Percentiles rank a stretch among this genome's conserved stretches.
These are phyloP conservation scores for Charanyca ferruginea DNA, from an alignment of 2,888 invertebrate genomes.

Conservation along the genomic window DNA sequence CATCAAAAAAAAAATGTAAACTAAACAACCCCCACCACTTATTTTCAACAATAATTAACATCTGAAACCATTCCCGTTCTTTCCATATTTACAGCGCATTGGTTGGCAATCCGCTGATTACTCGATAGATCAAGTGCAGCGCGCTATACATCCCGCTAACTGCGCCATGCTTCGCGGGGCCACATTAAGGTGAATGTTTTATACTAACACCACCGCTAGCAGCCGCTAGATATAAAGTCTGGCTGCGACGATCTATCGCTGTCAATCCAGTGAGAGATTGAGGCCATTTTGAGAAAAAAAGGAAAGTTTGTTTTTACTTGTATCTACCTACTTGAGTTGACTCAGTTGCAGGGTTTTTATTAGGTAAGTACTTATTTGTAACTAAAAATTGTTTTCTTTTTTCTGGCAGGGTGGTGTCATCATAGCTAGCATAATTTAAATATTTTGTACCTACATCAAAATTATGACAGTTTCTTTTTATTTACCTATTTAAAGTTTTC, in stretches of 20 bases:
- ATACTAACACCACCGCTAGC: conserved; percentile 69
- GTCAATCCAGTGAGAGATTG: conserved; percentile 63
- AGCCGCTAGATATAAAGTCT: conserved; percentile 63
- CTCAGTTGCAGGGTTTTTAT: not conserved
- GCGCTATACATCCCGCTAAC: conserved; percentile 82
- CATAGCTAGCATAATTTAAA: too few relatives aligned
- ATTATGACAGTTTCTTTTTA: too few relatives aligned
- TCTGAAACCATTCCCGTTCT: conserved; percentile 6
- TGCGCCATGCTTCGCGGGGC: conserved; percentile 78
- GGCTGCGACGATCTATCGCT: conserved; percentile 61
- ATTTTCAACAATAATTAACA: conserved; percentile 31
- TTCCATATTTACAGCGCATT: conserved; percentile 26
- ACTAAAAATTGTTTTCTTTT: too few relatives aligned
- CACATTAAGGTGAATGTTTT: conserved; percentile 85
- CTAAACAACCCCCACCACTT: not conserved
- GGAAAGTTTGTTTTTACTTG: conserved; percentile 21
- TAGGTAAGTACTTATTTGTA: too few relatives aligned
- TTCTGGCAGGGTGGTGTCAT: not conserved
- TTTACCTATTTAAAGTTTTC: too few relatives aligned
- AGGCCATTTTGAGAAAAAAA: conserved; percentile 37
- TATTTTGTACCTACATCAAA: too few relatives aligned
- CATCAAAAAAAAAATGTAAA: not conserved
- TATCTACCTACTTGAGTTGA: not conserved
- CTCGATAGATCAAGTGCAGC: conserved; percentile 81
- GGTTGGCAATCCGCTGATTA: conserved; percentile 81